These are phyloP conservation scores for Erpobdella octoculata DNA, from an alignment of 2,888 invertebrate species.

Conservation along the genomic window DNA sequence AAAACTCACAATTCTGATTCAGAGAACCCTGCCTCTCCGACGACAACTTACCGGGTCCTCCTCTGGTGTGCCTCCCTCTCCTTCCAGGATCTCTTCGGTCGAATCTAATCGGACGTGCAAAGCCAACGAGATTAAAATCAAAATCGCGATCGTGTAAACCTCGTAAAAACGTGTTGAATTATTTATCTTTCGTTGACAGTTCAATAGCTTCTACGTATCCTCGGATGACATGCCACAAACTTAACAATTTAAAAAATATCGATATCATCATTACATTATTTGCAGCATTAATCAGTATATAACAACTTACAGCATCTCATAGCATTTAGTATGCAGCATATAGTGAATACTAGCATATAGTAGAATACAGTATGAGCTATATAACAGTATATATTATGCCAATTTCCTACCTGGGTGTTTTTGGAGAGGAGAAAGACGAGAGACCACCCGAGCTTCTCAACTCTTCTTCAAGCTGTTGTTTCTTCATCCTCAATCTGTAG, in stretches of 20 bases:
- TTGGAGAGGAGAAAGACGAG: neutral
- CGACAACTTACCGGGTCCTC: conserved; percentile 20
- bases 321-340: no score
- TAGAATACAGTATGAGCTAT: no score
- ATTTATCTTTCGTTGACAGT: no score
- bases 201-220: no score
- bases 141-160: neutral
- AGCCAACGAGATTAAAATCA: no score
- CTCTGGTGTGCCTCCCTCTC: neutral
- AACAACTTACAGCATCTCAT: no score
- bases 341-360: no score
- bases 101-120: neutral
- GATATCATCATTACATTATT: no score
- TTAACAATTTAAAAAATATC: no score
- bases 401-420: neutral
- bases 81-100: conserved; percentile 3
- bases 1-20: conserved; percentile 5
- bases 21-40: conserved; percentile 10
- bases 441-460: conserved; percentile 52
- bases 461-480: conserved; percentile 89
- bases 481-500: conserved; percentile 85
- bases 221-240: no score
- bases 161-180: neutral
- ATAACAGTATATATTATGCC: no score
- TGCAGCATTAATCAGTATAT: no score